phyloP scores from a whole-genome alignment of 1,140 invertebrate species.

The Melanaphis sacchari region DNA sequence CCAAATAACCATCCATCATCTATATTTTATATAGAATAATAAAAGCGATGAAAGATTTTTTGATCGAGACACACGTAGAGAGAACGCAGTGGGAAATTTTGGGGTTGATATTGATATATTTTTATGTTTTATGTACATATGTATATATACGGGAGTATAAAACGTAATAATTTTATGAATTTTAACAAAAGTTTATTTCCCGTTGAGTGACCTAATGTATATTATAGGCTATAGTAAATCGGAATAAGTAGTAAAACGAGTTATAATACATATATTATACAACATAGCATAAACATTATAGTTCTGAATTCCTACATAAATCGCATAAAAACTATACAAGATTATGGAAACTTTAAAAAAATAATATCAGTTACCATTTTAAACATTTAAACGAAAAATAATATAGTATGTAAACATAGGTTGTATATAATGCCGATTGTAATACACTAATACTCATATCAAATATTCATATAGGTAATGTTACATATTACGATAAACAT shows the following conservation, averaged over 20 bases:
- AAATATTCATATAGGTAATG: no score
- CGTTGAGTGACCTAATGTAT: background rate
- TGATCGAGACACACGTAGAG: background rate
- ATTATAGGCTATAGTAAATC: background rate
- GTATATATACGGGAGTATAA: background rate
- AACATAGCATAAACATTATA: no score
- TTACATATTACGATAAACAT: background rate
- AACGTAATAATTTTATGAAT: background rate
- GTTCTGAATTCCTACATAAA: no score
- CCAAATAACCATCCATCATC: background rate
- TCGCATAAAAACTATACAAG: background rate
- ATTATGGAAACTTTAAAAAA: background rate
- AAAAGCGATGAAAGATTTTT: background rate
- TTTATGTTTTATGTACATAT: background rate
- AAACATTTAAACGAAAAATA: background rate
- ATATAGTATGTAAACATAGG: background rate
- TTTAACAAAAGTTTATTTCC: background rate
- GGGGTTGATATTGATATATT: background rate
- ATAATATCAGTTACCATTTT: background rate
- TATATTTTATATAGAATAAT: background rate
- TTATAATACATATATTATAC: background rate
- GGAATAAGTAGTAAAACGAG: background rate
- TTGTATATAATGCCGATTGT: no score
- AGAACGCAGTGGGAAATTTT: background rate
- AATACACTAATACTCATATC: no score